Percentiles rank a stretch among this genome's conserved stretches.
Conservation (phyloP, 2,113 vertebrate species). For the Cyphotilapia sp. region DNA sequence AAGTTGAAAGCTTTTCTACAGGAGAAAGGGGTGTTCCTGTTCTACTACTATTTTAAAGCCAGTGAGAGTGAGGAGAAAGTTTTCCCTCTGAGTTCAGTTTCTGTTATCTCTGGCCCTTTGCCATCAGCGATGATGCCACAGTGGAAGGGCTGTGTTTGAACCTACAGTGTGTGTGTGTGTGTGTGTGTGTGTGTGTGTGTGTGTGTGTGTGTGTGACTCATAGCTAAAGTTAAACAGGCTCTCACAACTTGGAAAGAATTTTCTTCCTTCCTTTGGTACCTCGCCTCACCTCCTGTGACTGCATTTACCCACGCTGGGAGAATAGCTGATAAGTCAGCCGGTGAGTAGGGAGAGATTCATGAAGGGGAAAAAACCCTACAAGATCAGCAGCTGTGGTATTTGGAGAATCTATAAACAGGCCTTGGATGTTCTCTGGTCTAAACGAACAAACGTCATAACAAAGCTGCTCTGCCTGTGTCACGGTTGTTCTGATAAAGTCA, state of each 20-base stretch:
- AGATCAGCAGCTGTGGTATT: neutral
- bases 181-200: neutral
- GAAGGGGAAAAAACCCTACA: neutral
- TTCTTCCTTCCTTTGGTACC: neutral
- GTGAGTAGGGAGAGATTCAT: neutral
- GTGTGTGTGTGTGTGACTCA: constrained; percentile 10
- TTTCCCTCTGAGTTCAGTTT: neutral
- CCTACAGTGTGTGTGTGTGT: neutral
- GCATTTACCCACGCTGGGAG: neutral
- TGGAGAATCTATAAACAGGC: constrained; percentile 28
- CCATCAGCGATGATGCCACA: constrained; percentile 27
- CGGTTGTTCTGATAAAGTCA: neutral
- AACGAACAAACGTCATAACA: constrained; percentile 20
- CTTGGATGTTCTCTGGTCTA: neutral
- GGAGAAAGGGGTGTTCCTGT: neutral
- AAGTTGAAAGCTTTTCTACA: neutral
- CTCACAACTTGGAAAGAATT: constrained; percentile 17
- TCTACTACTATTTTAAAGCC: neutral
- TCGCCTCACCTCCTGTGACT: constrained; percentile 2
- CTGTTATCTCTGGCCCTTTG: constrained; percentile 26
- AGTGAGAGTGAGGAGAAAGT: constrained; percentile 3
- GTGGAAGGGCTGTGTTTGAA: neutral
- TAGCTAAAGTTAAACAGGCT: neutral
- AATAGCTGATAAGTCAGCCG: neutral
- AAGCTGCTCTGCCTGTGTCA: constrained; percentile 9